A percentile compares a stretch with the other conserved stretches of the same genome.
Conservation (phyloP, 1,140 invertebrate genomes). For the Heterodera schachtii region DNA sequence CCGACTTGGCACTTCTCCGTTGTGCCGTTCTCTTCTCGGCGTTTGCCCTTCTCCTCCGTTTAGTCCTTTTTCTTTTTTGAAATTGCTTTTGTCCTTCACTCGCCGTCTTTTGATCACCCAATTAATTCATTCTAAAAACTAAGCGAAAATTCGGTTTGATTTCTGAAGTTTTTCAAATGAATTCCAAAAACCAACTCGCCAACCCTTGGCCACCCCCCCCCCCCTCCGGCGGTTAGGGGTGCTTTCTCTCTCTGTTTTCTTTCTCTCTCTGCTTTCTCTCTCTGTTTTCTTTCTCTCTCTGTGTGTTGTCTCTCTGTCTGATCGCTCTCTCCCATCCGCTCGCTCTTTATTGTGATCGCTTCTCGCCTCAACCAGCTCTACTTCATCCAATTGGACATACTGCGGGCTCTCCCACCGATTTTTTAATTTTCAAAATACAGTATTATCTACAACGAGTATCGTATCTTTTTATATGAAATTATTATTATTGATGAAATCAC, state of each 20-base stretch:
- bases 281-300: no score
- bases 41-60: constrained; percentile 12
- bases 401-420: neutral
- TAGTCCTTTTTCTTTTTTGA: neutral
- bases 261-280: no score
- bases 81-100: neutral
- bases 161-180: neutral
- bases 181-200: neutral
- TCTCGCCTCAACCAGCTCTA: neutral
- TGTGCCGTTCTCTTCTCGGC: constrained; percentile 16
- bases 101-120: no score
- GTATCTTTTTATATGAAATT: neutral
- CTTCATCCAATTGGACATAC: neutral
- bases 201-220: no score
- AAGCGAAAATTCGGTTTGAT: no score
- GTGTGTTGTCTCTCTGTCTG: no score
- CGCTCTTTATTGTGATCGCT: no score
- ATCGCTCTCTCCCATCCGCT: no score
- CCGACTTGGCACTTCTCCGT: neutral
- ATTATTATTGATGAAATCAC: no score
- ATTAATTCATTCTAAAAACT: no score
- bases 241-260: no score
- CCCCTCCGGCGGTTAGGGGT: no score
- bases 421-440: neutral
- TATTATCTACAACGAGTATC: neutral